These are phyloP conservation scores for Zeus faber DNA, from an alignment of 2,113 vertebrate genomes.

Conservation along the genomic window DNA sequence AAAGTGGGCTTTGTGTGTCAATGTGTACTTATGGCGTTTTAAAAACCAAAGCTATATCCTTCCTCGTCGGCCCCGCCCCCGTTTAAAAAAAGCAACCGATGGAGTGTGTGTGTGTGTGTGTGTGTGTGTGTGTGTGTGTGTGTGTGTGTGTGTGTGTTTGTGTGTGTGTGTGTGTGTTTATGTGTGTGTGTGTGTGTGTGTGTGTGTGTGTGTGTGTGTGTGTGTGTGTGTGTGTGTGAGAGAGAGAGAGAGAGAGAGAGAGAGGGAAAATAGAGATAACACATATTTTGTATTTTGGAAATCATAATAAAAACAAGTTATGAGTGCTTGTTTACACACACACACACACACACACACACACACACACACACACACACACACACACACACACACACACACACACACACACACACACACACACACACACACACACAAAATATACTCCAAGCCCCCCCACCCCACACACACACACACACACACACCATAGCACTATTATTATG, in stretches of 20 bases:
- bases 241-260: not conserved
- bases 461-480: not conserved
- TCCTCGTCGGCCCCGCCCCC: slow-evolving; percentile 27
- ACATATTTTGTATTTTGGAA: slow-evolving; percentile 30
- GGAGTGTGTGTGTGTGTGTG: not conserved
- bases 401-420: slow-evolving; percentile 5
- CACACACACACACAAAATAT: slow-evolving; percentile 2
- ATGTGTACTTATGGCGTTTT: slow-evolving; percentile 32
- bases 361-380: not conserved
- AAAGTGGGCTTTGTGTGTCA: slow-evolving; percentile 28
- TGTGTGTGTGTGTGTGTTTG: slow-evolving; percentile 14
- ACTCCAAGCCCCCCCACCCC: too few relatives aligned
- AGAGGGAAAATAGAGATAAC: slow-evolving; percentile 2
- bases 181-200: slow-evolving; percentile 6
- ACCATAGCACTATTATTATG: not conserved
- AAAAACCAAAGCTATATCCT: slow-evolving; percentile 38
- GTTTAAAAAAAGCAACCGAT: slow-evolving; percentile 5
- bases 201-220: slow-evolving; percentile 7
- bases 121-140: slow-evolving; percentile 11
- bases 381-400: not conserved
- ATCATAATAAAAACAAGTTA: slow-evolving; percentile 48
- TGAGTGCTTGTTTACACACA: not conserved
- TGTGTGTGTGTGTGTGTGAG: slow-evolving; percentile 15
- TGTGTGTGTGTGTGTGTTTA: slow-evolving; percentile 8
- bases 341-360: not conserved